A percentile compares a stretch with the other conserved stretches of the same genome.
phyloP scores from a whole-genome alignment of 2,888 invertebrate genomes.

The Phanerotoma sp. region DNA sequence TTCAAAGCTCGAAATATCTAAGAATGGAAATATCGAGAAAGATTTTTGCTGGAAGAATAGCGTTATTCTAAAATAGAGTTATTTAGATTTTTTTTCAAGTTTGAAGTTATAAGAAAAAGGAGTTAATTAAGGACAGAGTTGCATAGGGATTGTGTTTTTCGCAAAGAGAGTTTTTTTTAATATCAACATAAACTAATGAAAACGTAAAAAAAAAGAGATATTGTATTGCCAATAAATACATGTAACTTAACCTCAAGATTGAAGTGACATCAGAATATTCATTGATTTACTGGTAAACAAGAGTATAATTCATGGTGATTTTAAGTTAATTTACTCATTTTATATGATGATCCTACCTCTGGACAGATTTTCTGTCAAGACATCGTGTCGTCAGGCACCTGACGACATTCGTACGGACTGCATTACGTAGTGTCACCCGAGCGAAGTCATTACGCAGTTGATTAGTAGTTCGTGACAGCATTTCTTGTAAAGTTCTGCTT shows the following conservation, averaged over 20 bases:
- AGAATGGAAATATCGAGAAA: too few relatives aligned
- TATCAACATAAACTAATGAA: too few relatives aligned
- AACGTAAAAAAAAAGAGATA: too few relatives aligned
- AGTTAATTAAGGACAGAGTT: too few relatives aligned
- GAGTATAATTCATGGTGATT: background rate
- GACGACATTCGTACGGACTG: conserved; percentile 62
- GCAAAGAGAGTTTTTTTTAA: too few relatives aligned
- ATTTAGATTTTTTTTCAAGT: too few relatives aligned
- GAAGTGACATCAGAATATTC: background rate
- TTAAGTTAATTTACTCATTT: conserved; percentile 25
- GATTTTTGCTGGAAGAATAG: too few relatives aligned
- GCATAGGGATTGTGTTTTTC: too few relatives aligned
- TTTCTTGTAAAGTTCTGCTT: conserved; percentile 21
- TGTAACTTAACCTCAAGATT: conserved; percentile 32
- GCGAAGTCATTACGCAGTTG: conserved; percentile 68
- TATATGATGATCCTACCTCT: conserved; percentile 57
- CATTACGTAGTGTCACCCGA: conserved; percentile 65
- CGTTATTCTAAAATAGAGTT: too few relatives aligned
- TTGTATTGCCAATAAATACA: too few relatives aligned
- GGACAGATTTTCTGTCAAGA: conserved; percentile 64
- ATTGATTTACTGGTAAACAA: background rate
- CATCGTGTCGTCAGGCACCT: conserved; percentile 66
- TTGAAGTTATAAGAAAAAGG: too few relatives aligned
- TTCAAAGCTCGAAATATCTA: too few relatives aligned
- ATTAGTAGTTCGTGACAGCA: conserved; percentile 72